Conservation (phyloP, 2,888 invertebrate species). For the Anagyrus pseudococci region DNA sequence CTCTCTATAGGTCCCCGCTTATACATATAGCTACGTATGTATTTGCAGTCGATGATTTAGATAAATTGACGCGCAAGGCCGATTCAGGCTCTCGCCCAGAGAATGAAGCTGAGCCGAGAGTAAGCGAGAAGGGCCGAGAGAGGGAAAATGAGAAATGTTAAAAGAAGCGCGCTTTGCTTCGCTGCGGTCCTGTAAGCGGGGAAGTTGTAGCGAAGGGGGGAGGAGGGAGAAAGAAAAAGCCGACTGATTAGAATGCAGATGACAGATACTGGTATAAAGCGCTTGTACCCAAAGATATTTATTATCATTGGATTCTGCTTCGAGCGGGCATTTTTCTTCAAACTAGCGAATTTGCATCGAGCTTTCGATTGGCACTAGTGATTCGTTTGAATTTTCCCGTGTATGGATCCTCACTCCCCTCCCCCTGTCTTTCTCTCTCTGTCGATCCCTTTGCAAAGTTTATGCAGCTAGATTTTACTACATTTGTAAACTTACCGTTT, state of each 20-base stretch:
- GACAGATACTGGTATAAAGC: slow-evolving; percentile 26
- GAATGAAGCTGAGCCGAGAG: neutral
- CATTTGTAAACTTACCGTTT: no score
- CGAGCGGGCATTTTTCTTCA: slow-evolving; percentile 1
- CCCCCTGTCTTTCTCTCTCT: no score
- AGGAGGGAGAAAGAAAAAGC: slow-evolving; percentile 3
- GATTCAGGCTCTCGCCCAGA: neutral
- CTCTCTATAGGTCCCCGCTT: no score
- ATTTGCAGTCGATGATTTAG: slow-evolving; percentile 47
- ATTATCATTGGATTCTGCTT: slow-evolving; percentile 31
- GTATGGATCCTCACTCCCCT: neutral
- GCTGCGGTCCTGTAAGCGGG: slow-evolving; percentile 17
- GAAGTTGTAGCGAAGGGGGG: slow-evolving; percentile 15
- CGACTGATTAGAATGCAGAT: slow-evolving; percentile 25
- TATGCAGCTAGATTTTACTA: no score
- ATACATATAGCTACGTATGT: slow-evolving; percentile 6
- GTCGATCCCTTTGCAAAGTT: no score
- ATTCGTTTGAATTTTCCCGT: neutral
- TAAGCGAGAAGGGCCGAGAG: no score
- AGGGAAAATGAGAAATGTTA: slow-evolving; percentile 28
- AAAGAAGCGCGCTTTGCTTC: neutral
- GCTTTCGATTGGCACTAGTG: neutral
- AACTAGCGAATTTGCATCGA: slow-evolving; percentile 4
- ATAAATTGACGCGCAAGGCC: slow-evolving; percentile 46
- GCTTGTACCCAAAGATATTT: slow-evolving; percentile 27